Conservation (phyloP, 2,797 vertebrate species). For the Coregonus sp. region DNA sequence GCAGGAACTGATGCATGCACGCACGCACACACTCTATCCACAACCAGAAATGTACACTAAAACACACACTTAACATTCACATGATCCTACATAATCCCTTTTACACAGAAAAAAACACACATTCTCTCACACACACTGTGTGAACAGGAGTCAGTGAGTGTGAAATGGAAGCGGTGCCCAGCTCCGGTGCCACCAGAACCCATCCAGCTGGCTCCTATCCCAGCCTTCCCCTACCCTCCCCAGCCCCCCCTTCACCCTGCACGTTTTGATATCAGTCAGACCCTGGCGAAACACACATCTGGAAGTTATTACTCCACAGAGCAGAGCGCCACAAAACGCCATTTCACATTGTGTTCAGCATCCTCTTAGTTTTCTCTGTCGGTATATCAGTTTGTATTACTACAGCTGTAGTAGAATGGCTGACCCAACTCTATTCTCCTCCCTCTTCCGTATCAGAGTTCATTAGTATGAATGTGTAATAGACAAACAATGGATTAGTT, state of each 20-base stretch:
- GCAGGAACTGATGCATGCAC: constrained; percentile 29
- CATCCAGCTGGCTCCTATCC: constrained; percentile 74
- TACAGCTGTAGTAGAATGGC: not conserved
- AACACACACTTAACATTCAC: constrained; percentile 38
- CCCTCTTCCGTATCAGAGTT: constrained; percentile 2
- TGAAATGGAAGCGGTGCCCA: constrained; percentile 74
- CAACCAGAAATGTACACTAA: constrained; percentile 18
- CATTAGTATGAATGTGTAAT: not conserved
- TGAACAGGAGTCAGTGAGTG: constrained; percentile 74
- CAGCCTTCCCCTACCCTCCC: constrained; percentile 41
- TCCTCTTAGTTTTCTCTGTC: constrained; percentile 52
- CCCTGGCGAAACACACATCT: constrained; percentile 79
- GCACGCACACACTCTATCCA: no score
- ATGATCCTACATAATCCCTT: constrained; percentile 52
- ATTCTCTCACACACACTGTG: constrained; percentile 39
- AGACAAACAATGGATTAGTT: not conserved
- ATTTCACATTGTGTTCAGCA: constrained; percentile 69
- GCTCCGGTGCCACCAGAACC: constrained; percentile 67
- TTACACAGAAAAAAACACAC: constrained; percentile 5
- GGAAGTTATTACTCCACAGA: constrained; percentile 79
- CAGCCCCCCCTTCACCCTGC: constrained; percentile 51
- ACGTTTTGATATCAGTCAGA: constrained; percentile 76
- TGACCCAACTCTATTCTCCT: not conserved
- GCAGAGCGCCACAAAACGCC: constrained; percentile 58
- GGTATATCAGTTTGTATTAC: constrained; percentile 25